phyloP scores from a whole-genome alignment of 2,888 invertebrate species.

The Rhabditoides inermis region DNA sequence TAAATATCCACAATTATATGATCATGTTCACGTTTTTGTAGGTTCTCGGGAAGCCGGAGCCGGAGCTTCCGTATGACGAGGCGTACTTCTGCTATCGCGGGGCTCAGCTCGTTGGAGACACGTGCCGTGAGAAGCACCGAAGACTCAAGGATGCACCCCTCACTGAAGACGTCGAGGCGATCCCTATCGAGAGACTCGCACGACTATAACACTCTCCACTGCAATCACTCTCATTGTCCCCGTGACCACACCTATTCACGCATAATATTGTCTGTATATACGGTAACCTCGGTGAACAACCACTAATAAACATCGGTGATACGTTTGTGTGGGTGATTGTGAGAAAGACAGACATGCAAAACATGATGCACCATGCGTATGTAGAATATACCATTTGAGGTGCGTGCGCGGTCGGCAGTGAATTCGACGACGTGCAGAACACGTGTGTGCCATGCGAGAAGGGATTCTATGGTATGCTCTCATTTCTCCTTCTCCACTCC shows the following conservation, averaged over 20 bases:
- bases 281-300: too few species aligned
- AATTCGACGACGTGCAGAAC: conserved; percentile 16
- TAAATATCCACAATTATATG: not conserved
- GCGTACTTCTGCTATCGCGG: conserved; percentile 50
- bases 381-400: conserved; percentile 8
- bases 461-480: too few species aligned
- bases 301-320: too few species aligned
- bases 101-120: conserved; percentile 25
- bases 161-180: conserved; percentile 10
- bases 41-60: conserved; percentile 42
- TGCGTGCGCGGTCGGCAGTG: conserved; percentile 22
- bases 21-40: conserved; percentile 4
- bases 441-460: conserved; percentile 16
- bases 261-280: too few species aligned
- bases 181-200: not conserved
- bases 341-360: too few species aligned
- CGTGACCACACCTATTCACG: too few species aligned
- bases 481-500: too few species aligned
- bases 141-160: conserved; percentile 23
- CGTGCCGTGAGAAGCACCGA: conserved; percentile 29
- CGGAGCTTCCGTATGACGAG: conserved; percentile 41
- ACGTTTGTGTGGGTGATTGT: too few species aligned
- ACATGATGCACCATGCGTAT: too few species aligned
- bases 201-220: not conserved
- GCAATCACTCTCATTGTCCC: too few species aligned